Conservation (phyloP, 2,888 invertebrate species). For the Timandra comae region DNA sequence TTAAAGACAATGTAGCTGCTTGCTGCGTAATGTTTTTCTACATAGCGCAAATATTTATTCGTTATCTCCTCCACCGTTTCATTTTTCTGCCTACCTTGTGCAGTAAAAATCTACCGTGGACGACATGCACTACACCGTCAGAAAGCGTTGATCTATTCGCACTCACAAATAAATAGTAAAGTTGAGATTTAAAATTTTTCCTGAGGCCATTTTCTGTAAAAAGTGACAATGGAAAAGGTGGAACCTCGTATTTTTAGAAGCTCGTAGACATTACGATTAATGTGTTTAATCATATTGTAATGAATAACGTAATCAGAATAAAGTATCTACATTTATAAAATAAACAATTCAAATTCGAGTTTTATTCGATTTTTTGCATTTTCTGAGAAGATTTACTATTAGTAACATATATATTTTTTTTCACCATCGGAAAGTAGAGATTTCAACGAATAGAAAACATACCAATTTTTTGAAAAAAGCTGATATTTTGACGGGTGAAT, state of each 20-base stretch:
- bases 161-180: slow-evolving; percentile 15
- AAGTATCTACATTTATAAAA: no score
- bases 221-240: slow-evolving; percentile 28
- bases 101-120: slow-evolving; percentile 27
- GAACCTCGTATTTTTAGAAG: slow-evolving; percentile 28
- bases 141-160: slow-evolving; percentile 9
- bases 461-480: no score
- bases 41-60: slow-evolving; percentile 15
- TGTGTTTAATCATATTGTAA: no score
- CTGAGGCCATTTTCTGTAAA: slow-evolving; percentile 24
- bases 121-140: slow-evolving; percentile 14
- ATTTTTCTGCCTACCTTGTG: slow-evolving; percentile 18
- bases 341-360: no score
- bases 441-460: no score
- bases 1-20: slow-evolving; percentile 22
- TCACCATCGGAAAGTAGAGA: no score
- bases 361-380: no score
- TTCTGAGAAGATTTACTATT: no score
- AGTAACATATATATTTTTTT: no score
- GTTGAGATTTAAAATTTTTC: slow-evolving; percentile 19
- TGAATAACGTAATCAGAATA: no score
- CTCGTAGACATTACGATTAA: no score
- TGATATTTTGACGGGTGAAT: no score
- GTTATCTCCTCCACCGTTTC: slow-evolving; percentile 17
- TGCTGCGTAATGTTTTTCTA: slow-evolving; percentile 20